Percentiles rank a stretch among this genome's conserved stretches.
Evolutionary conservation across 2,888 invertebrate species (phyloP).

Genomic region (Itoplectis maculator): DNA sequence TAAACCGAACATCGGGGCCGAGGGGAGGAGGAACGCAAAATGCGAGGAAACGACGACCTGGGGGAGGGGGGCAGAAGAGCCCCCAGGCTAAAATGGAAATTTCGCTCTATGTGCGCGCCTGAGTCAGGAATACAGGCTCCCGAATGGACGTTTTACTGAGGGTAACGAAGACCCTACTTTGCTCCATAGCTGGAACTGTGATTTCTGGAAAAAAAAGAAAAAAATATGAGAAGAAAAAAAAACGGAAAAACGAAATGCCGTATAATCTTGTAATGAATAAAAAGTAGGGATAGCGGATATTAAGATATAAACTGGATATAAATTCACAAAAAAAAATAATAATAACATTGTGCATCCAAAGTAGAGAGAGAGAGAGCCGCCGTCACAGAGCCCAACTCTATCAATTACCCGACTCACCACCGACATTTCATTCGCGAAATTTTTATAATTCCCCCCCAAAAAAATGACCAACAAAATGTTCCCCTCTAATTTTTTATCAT

Average conservation of each 20-base stretch:
- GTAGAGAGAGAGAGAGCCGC: too few relatives aligned
- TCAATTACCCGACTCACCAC: too few relatives aligned
- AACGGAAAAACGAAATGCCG: conserved; percentile 16
- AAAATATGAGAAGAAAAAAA: neutral
- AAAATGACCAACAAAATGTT: neutral
- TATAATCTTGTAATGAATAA: conserved; percentile 33
- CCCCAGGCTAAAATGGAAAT: conserved; percentile 65
- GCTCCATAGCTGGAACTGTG: conserved; percentile 23
- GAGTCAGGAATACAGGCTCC: conserved; percentile 48
- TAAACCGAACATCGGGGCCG: conserved; percentile 53
- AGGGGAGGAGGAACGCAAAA: conserved; percentile 39
- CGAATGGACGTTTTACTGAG: conserved; percentile 50
- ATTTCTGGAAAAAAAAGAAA: conserved; percentile 31
- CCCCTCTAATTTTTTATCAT: neutral
- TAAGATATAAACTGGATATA: conserved; percentile 24
- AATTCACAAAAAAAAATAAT: too few relatives aligned
- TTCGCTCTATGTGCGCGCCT: conserved; percentile 51
- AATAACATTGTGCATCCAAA: too few relatives aligned
- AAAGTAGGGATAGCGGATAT: conserved; percentile 34
- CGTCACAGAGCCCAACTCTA: too few relatives aligned
- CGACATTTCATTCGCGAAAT: too few relatives aligned
- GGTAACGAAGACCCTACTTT: conserved; percentile 39
- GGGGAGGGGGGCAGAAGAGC: conserved; percentile 33
- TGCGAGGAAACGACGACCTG: conserved; percentile 53
- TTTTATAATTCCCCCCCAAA: too few relatives aligned